These are phyloP conservation scores for Aplodontia rufa DNA, from an alignment of 2,113 vertebrate genomes.

Conservation along the genomic window DNA sequence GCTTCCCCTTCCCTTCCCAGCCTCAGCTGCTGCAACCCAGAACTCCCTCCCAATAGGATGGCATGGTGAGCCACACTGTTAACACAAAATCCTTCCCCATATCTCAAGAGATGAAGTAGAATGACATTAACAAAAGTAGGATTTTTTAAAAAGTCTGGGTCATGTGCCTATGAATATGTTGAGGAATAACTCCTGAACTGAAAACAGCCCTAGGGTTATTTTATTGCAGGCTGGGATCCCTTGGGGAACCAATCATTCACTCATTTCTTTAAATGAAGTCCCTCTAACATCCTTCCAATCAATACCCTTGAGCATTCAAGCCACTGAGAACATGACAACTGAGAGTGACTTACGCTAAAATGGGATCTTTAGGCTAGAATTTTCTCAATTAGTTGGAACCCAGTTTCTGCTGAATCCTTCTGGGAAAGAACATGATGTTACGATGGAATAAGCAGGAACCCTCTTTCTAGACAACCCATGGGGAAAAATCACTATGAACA, in stretches of 20 bases:
- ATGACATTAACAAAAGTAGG: background rate
- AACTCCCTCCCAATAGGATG: background rate
- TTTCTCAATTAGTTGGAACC: slow-evolving; percentile 22
- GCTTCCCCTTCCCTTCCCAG: background rate
- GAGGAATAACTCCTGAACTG: background rate
- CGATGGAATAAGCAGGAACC: slow-evolving; percentile 11
- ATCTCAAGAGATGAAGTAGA: slow-evolving; percentile 8
- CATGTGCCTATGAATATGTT: background rate
- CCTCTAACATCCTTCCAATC: slow-evolving; percentile 4
- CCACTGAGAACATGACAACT: background rate
- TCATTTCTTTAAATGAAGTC: slow-evolving; percentile 22
- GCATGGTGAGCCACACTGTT: background rate
- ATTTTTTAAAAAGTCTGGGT: background rate
- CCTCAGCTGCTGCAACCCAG: background rate
- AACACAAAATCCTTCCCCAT: background rate
- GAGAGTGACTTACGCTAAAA: background rate
- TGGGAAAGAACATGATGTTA: background rate
- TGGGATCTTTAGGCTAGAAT: slow-evolving; percentile 15
- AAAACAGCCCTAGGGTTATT: background rate
- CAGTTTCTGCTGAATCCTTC: background rate
- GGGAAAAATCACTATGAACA: background rate
- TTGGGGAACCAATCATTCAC: background rate
- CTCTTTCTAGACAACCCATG: background rate
- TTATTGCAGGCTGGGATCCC: background rate
- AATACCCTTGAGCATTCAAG: slow-evolving; percentile 19